A percentile compares a stretch with the other conserved stretches of the same genome.
Evolutionary conservation across 2,797 vertebrate genomes (phyloP).

Genomic region (Poeciliopsis paucimaculata): DNA sequence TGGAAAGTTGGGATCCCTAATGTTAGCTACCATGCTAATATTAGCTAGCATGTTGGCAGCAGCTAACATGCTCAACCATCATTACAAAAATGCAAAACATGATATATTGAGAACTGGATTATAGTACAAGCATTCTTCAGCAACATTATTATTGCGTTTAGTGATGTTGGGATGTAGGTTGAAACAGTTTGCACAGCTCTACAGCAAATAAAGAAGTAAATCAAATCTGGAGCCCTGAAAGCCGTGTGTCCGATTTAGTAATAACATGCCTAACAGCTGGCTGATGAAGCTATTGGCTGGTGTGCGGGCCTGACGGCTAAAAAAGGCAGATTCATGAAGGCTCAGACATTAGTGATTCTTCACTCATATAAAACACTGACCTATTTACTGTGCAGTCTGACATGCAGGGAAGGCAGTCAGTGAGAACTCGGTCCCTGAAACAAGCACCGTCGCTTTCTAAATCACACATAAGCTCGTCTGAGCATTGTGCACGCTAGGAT

Average conservation of each 20-base stretch:
- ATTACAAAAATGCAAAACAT: not conserved
- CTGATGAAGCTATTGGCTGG: slow-evolving; percentile 23
- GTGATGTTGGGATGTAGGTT: not conserved
- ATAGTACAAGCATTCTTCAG: not conserved
- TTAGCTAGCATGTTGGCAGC: not conserved
- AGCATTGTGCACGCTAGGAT: slow-evolving; percentile 28
- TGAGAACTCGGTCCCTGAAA: slow-evolving; percentile 53
- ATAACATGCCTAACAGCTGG: slow-evolving; percentile 39
- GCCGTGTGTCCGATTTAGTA: slow-evolving; percentile 14
- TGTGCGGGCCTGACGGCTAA: slow-evolving; percentile 24
- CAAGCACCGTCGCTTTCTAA: slow-evolving; percentile 58
- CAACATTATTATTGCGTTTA: not conserved
- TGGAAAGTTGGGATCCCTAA: not conserved
- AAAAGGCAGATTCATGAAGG: slow-evolving; percentile 58
- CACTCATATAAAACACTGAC: slow-evolving; percentile 72
- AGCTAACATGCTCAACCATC: not conserved
- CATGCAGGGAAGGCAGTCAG: slow-evolving; percentile 52
- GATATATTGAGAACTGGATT: not conserved
- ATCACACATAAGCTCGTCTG: slow-evolving; percentile 39
- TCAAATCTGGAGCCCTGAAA: slow-evolving; percentile 9
- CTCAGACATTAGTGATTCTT: slow-evolving; percentile 63
- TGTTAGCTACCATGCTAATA: not conserved
- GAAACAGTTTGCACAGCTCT: not conserved
- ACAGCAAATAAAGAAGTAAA: not conserved
- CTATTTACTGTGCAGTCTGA: slow-evolving; percentile 71